Percentiles rank a stretch among this genome's conserved stretches.
Conservation (phyloP, 1,140 invertebrate genomes). For the Zaprionus ghesquierei region DNA sequence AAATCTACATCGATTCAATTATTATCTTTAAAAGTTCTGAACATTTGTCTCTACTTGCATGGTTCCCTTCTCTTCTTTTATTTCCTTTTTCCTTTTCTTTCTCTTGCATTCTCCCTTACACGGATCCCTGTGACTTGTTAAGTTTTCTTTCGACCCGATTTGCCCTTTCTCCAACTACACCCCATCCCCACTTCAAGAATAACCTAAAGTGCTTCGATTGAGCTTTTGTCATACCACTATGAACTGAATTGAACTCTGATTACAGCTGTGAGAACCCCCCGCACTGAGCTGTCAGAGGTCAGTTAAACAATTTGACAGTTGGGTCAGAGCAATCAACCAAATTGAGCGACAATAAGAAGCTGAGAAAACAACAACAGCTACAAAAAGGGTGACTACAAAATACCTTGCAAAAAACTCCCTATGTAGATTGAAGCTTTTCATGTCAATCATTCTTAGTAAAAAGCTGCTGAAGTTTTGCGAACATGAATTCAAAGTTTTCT, state of each 20-base stretch:
- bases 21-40: no score
- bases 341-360: constrained; percentile 13
- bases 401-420: neutral
- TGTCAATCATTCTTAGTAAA: neutral
- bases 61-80: neutral
- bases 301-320: constrained; percentile 30
- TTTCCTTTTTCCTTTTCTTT: neutral
- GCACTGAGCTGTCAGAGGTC: constrained; percentile 20
- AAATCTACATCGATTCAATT: no score
- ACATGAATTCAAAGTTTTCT: no score
- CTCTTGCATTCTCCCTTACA: neutral
- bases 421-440: neutral
- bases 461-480: no score
- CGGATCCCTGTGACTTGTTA: constrained; percentile 15
- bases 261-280: neutral
- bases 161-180: no score
- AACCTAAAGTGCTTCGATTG: neutral
- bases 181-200: no score
- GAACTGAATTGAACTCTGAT: constrained; percentile 10
- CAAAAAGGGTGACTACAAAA: neutral
- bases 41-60: no score
- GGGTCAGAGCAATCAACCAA: constrained; percentile 28
- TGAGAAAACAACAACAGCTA: neutral
- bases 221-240: constrained; percentile 1
- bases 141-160: no score